These are phyloP conservation scores for Sphaeridia pumilis DNA, from an alignment of 2,888 invertebrate species.

Conservation along the genomic window DNA sequence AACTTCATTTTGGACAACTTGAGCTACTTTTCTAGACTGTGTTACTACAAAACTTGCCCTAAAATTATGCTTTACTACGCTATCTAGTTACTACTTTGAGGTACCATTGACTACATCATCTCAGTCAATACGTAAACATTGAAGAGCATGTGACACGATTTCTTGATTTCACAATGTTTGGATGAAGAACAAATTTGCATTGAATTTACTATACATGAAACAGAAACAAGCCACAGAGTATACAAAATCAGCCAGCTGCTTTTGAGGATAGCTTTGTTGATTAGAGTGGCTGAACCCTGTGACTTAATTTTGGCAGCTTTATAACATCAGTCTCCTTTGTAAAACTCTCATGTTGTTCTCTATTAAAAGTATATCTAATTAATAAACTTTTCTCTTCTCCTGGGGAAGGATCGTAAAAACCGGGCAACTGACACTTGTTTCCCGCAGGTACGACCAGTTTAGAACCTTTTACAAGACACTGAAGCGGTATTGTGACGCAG, in stretches of 20 bases:
- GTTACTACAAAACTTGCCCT: too few species aligned
- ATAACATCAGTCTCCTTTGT: conserved; percentile 68
- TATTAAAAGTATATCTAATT: conserved; percentile 74
- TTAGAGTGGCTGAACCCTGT: conserved; percentile 37
- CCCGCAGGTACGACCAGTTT: conserved; percentile 69
- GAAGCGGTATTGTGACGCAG: conserved; percentile 89
- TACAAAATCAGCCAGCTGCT: too few species aligned
- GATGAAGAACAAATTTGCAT: not conserved
- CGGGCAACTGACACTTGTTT: conserved; percentile 77
- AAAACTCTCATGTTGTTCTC: conserved; percentile 63
- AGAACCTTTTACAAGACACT: conserved; percentile 87
- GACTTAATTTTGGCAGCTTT: conserved; percentile 62
- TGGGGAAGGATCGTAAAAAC: conserved; percentile 91
- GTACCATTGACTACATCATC: too few species aligned
- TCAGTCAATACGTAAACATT: too few species aligned
- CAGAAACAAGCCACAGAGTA: too few species aligned
- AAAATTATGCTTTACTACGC: too few species aligned
- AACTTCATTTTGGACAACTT: too few species aligned
- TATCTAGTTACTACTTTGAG: too few species aligned
- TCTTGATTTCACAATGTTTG: not conserved
- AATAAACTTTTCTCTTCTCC: conserved; percentile 81
- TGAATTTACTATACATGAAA: not conserved
- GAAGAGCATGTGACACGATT: not conserved
- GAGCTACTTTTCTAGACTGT: too few species aligned
- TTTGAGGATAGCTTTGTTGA: not conserved